Percentiles rank a stretch among this genome's conserved stretches.
phyloP scores from a whole-genome alignment of 2,888 invertebrate species.

The Xiphydria camelus region DNA sequence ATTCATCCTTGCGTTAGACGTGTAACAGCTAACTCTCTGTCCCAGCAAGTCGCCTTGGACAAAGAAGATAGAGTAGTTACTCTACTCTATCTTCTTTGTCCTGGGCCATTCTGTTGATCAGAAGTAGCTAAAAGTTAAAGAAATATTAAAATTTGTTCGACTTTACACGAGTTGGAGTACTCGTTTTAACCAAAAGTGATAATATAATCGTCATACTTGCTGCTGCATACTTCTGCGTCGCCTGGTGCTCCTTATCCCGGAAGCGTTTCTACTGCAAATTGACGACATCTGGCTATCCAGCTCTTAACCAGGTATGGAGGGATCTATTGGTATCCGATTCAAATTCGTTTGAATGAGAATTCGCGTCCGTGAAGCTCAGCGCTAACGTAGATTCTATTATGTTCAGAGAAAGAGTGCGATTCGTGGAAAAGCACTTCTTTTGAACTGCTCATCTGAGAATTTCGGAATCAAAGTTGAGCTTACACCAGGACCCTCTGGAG shows the following conservation, averaged over 20 bases:
- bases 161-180: neutral
- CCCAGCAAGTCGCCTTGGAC: constrained; percentile 76
- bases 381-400: too few species aligned
- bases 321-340: constrained; percentile 53
- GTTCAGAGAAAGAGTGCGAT: too few species aligned
- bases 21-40: constrained; percentile 85
- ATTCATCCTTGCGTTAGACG: constrained; percentile 74
- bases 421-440: constrained; percentile 81
- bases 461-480: constrained; percentile 87
- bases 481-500: constrained; percentile 84
- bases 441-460: constrained; percentile 85
- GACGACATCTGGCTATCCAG: constrained; percentile 74
- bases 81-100: too few species aligned
- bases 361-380: too few species aligned
- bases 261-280: constrained; percentile 83
- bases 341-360: constrained; percentile 55
- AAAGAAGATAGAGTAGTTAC: too few species aligned
- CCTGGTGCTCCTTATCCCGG: constrained; percentile 84
- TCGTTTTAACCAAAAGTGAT: constrained; percentile 5
- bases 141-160: neutral
- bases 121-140: constrained; percentile 71
- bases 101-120: constrained; percentile 64
- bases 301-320: constrained; percentile 59
- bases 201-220: constrained; percentile 69
- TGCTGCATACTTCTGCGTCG: constrained; percentile 84